Evolutionary conservation across 1,140 invertebrate species (phyloP).

Genomic region (Bombus superbus): DNA sequence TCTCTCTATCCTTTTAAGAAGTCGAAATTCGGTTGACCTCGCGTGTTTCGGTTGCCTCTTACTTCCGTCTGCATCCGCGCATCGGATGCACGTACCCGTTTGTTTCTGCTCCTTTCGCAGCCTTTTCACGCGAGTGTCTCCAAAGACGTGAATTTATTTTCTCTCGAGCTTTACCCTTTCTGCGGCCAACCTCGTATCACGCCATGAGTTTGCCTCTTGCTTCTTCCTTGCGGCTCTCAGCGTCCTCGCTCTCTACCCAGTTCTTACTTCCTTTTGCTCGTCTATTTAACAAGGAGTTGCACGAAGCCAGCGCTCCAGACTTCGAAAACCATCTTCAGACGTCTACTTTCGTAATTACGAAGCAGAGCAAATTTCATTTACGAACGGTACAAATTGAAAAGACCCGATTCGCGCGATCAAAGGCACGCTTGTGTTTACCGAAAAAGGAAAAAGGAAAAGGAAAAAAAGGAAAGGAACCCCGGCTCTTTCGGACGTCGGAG

Average conservation of each 20-base stretch:
- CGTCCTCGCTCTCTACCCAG: not conserved
- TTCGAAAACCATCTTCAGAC: not conserved
- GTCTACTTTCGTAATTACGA: slow-evolving; percentile 13
- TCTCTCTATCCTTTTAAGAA: not conserved
- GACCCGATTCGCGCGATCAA: slow-evolving; percentile 11
- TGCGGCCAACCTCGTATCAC: not conserved
- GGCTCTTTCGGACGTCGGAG: not conserved
- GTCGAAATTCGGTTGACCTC: slow-evolving; percentile 36
- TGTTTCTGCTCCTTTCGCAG: slow-evolving; percentile 10
- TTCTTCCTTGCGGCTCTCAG: not conserved
- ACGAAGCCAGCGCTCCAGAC: not conserved
- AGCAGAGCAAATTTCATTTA: not conserved
- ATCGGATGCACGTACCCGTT: not conserved
- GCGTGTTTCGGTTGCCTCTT: not conserved
- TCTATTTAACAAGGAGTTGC: not conserved
- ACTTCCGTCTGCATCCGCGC: not conserved
- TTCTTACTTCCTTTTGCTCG: not conserved
- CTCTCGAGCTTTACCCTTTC: not conserved
- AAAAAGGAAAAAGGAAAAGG: not conserved
- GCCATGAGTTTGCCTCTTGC: not conserved
- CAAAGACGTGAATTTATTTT: slow-evolving; percentile 31
- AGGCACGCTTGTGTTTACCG: not conserved
- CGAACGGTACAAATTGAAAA: not conserved
- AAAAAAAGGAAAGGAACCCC: not conserved
- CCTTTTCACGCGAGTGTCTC: slow-evolving; percentile 3